phyloP scores from a whole-genome alignment of 1,140 invertebrate species.

The fruit fly (Drosophila melanogaster) region DNA sequence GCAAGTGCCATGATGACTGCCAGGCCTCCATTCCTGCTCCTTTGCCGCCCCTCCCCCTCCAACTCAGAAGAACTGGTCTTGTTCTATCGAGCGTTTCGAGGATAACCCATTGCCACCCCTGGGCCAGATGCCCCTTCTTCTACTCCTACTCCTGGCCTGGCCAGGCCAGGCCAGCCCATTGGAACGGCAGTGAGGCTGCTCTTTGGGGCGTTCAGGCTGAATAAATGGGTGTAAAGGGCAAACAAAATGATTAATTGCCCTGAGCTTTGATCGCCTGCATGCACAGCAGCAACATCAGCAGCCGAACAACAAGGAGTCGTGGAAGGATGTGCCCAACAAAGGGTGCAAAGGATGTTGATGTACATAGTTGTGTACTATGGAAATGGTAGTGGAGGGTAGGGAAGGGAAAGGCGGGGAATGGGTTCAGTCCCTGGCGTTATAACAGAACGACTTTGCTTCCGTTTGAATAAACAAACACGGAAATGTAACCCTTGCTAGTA shows the following conservation, averaged over 20 bases:
- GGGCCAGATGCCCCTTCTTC: background rate
- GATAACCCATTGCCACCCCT: slow-evolving; percentile 47
- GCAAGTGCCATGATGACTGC: slow-evolving; percentile 55
- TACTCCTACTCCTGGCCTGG: too few relatives aligned
- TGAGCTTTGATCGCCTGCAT: slow-evolving; percentile 84
- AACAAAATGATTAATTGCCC: slow-evolving; percentile 84
- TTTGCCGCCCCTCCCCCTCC: background rate
- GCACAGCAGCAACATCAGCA: slow-evolving; percentile 56
- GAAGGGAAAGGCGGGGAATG: background rate
- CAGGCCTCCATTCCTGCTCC: slow-evolving; percentile 14
- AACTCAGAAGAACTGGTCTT: slow-evolving; percentile 34
- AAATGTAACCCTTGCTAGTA: slow-evolving; percentile 70
- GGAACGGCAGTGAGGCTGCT: slow-evolving; percentile 47
- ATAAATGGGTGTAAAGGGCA: slow-evolving; percentile 83
- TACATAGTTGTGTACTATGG: slow-evolving; percentile 48
- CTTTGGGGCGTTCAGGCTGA: slow-evolving; percentile 81
- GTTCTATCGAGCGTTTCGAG: slow-evolving; percentile 47
- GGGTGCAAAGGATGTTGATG: slow-evolving; percentile 74
- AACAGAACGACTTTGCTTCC: slow-evolving; percentile 83
- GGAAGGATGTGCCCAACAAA: slow-evolving; percentile 72
- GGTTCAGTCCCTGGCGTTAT: slow-evolving; percentile 67
- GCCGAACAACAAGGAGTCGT: slow-evolving; percentile 37
- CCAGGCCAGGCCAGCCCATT: background rate
- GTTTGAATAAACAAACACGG: slow-evolving; percentile 83
- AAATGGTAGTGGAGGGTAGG: slow-evolving; percentile 9